Percentiles rank a stretch among this genome's conserved stretches.
Evolutionary conservation across 2,888 invertebrate genomes (phyloP).

Genomic region (Caenorhabditis zanzibari): DNA sequence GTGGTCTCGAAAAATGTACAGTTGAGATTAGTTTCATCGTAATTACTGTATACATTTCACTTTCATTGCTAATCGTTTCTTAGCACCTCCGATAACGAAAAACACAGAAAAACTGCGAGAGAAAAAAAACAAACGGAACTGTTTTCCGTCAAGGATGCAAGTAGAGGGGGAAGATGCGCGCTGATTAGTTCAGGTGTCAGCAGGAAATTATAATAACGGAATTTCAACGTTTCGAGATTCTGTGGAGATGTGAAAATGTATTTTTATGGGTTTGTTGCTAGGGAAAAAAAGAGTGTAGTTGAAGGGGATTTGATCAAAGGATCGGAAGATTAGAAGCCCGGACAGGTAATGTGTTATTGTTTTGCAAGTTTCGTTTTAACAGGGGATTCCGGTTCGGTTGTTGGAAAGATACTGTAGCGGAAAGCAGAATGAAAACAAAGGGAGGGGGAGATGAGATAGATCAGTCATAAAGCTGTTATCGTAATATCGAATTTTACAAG

Average conservation of each 20-base stretch:
- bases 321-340: constrained; percentile 16
- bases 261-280: constrained; percentile 9
- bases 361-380: not conserved
- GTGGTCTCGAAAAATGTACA: not conserved
- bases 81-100: constrained; percentile 57
- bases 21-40: constrained; percentile 44
- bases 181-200: constrained; percentile 48
- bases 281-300: constrained; percentile 12
- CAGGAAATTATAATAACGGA: constrained; percentile 33
- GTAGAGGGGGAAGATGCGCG: constrained; percentile 34
- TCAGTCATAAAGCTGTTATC: no score
- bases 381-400: no score
- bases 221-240: constrained; percentile 31
- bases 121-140: constrained; percentile 61
- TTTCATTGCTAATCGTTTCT: constrained; percentile 63
- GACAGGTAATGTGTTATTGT: not conserved
- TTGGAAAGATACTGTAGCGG: no score
- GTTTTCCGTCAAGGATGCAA: constrained; percentile 54
- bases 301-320: constrained; percentile 11
- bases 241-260: not conserved
- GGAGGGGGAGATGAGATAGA: no score
- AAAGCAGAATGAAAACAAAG: no score
- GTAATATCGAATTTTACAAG: no score
- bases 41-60: constrained; percentile 62
- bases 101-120: not conserved